Base-by-base conservation (phyloP, 2,797 vertebrate species). In the Enteromius viviparus region DNA sequence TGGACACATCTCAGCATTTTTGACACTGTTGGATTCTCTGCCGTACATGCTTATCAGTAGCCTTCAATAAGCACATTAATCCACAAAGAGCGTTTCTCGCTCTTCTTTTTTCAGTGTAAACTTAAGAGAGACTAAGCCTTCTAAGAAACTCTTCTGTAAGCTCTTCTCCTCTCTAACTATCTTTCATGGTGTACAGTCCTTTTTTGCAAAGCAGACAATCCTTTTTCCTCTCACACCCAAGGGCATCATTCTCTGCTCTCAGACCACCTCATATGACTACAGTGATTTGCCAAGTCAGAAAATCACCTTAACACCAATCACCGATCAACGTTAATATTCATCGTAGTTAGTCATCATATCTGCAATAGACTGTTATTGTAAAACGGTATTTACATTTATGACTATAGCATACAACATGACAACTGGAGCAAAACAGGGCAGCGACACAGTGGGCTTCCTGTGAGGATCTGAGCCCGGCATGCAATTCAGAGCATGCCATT, bases 341-440 rank as follows among this genome's bases (percentile, higher is more conserved):
- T 37, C 37, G 3, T 40, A 40, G 40, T 40, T 9, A 40, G 26
- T 53, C 77, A 84, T 51, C 45, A 26, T 58, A 65, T 51, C 62
- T 76, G 34, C n/a, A 55, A 68, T 55, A 55, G 62, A 64, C 29
- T 49, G 8, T n/a, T 21, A 42, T 37, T 29, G 29, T 17, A 37
- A 49, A 9, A 34, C 47, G 40, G n/a, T 29, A 26, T 62, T 78
- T 37, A 42, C 32, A 62, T 83, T 70, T 69, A 64, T 76, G 62
- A 78, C 64, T 55, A 19, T 17, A 80, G 34, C 8, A 4, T 60
- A 55, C 21, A 78, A 42, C 45, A 49, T 58, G 62, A 84, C 72
- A 87, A 78, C 66, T 85, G 64, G 78, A 76, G 83, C 65, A 14
- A 80, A 76, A 83, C 70, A 45, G 47, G 42, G 32, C 23, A 69